Evolutionary conservation across 2,888 invertebrate species (phyloP).

Genomic region (Bugula neritina): DNA sequence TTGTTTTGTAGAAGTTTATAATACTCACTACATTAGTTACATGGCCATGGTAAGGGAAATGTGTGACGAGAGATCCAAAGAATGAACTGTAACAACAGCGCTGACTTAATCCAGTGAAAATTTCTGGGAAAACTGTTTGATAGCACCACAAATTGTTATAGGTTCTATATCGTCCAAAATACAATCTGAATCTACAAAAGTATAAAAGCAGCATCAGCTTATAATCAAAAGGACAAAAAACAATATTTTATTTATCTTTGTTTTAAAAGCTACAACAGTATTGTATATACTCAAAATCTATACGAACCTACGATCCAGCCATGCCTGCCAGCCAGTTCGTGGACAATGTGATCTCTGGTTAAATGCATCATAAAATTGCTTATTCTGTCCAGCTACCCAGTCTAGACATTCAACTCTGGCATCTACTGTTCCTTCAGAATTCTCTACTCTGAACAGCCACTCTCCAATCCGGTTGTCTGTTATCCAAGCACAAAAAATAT

Average conservation of each 20-base stretch:
- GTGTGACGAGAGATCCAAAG: neutral
- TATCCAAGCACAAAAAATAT: no score
- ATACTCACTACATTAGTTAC: neutral
- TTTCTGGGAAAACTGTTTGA: neutral
- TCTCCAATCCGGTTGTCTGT: neutral
- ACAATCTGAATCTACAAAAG: no score
- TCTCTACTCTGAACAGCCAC: constrained; percentile 12
- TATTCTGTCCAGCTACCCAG: neutral
- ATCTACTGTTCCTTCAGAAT: neutral
- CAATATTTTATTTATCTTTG: no score
- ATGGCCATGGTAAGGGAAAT: constrained; percentile 8
- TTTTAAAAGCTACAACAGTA: no score
- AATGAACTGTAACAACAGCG: neutral
- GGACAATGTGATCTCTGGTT: neutral
- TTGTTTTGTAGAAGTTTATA: no score
- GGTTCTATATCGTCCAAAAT: no score
- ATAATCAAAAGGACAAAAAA: no score
- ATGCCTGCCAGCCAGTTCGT: neutral
- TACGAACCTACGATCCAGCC: no score
- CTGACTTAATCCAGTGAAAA: neutral
- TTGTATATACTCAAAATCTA: no score
- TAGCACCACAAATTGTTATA: neutral
- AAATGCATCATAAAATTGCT: neutral
- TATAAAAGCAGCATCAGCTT: no score
- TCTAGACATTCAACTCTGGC: neutral